Percentiles rank a stretch among this genome's conserved stretches.
Evolutionary conservation across 2,888 invertebrate genomes (phyloP).

Genomic region (Eristalis arbustorum): DNA sequence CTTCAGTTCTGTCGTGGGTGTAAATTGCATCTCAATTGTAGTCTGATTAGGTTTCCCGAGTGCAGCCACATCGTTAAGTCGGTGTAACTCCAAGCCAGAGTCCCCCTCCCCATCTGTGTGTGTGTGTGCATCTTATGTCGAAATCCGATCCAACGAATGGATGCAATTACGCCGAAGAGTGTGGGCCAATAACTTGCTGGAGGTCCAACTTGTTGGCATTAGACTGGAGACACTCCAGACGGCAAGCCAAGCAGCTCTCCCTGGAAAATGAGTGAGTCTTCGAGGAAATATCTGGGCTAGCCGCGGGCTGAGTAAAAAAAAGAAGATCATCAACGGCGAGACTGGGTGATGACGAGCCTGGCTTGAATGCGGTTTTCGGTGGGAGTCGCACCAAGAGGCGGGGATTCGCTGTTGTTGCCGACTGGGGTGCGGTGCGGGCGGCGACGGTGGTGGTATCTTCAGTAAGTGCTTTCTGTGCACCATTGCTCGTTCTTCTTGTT

Average conservation of each 20-base stretch:
- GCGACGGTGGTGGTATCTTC: neutral
- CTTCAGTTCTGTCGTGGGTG: conserved; percentile 60
- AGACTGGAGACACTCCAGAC: conserved; percentile 41
- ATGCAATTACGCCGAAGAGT: conserved; percentile 62
- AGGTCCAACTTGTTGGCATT: conserved; percentile 55
- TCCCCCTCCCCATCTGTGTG: neutral
- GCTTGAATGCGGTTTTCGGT: conserved; percentile 11
- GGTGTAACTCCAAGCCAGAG: conserved; percentile 44
- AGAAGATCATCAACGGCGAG: neutral
- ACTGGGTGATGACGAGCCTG: conserved; percentile 22
- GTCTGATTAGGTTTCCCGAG: conserved; percentile 57
- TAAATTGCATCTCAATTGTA: conserved; percentile 70
- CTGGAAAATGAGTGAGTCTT: conserved; percentile 20
- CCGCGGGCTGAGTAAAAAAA: conserved; percentile 30
- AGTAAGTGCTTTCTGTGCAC: conserved; percentile 16
- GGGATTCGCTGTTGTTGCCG: neutral
- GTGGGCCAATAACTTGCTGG: conserved; percentile 62
- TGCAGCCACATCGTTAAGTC: conserved; percentile 64
- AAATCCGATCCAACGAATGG: conserved; percentile 67
- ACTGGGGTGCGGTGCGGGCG: neutral
- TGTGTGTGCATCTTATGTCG: conserved; percentile 49
- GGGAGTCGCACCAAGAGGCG: neutral
- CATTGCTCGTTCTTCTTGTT: neutral
- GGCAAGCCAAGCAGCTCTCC: neutral
- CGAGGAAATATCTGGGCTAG: conserved; percentile 56